A percentile compares a stretch with the other conserved stretches of the same genome.
These are phyloP conservation scores for Philereme transversata DNA, from an alignment of 2,888 invertebrate species.

Conservation along the genomic window DNA sequence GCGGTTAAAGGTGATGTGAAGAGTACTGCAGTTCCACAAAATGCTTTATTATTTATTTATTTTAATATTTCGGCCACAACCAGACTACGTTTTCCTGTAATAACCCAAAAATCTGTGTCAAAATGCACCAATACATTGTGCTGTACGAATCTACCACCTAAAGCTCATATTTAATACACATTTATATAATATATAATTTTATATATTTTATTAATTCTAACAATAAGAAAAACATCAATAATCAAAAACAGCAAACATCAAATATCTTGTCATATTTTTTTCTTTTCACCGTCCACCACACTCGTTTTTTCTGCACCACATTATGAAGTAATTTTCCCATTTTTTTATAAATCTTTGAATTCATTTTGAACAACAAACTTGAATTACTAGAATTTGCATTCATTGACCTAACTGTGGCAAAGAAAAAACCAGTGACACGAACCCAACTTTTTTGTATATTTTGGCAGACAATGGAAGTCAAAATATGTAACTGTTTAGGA, in stretches of 20 bases:
- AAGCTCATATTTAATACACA: slow-evolving; percentile 21
- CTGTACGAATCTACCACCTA: slow-evolving; percentile 18
- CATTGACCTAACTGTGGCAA: no score
- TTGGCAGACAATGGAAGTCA: slow-evolving; percentile 17
- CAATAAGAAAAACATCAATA: slow-evolving; percentile 14
- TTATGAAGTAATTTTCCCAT: no score
- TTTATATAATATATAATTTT: slow-evolving; percentile 4
- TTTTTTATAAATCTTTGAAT: no score
- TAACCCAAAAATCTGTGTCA: slow-evolving; percentile 6
- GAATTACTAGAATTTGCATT: no score
- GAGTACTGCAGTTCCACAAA: no score
- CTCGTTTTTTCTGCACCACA: no score
- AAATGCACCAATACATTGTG: slow-evolving; percentile 24
- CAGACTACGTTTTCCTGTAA: slow-evolving; percentile 19
- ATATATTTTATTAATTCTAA: background rate
- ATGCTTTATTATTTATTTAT: background rate
- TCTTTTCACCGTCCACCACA: background rate
- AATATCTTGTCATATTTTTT: slow-evolving; percentile 2
- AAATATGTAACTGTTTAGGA: slow-evolving; percentile 1
- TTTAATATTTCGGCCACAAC: slow-evolving; percentile 1
- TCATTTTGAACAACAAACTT: no score
- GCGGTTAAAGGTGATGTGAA: no score
- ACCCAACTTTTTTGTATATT: background rate
- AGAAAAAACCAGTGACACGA: no score
- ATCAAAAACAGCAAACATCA: background rate